Evolutionary conservation across 92 coral and sea anemone species (phyloP).

Genomic region (Micromussa lordhowensis): DNA sequence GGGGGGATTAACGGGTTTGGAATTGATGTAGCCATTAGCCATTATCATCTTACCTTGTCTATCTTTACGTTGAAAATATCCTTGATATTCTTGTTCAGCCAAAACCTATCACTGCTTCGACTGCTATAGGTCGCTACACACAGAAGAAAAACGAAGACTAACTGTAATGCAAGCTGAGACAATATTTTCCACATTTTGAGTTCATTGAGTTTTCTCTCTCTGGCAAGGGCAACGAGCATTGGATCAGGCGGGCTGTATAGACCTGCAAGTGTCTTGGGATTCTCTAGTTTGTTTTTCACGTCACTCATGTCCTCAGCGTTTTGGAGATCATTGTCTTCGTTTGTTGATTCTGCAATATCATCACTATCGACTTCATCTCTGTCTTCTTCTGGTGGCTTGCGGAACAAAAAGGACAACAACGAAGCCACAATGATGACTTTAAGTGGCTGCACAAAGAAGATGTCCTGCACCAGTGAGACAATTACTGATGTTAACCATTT

Average conservation of each 20-base stretch:
- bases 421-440: conserved; percentile 74
- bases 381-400: conserved; percentile 83
- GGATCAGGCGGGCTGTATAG: conserved; percentile 22
- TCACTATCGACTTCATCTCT: conserved; percentile 27
- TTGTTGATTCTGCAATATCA: not conserved
- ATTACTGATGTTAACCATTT: conserved; percentile 77
- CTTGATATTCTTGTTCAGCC: conserved; percentile 29
- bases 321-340: not conserved
- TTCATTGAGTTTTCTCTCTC: conserved; percentile 57
- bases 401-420: conserved; percentile 68
- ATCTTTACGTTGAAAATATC: conserved; percentile 52
- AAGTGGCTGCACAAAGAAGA: conserved; percentile 78
- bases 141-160: conserved; percentile 59
- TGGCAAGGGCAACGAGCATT: conserved; percentile 1
- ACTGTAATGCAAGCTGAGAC: conserved; percentile 43
- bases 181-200: conserved; percentile 53
- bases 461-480: conserved; percentile 79
- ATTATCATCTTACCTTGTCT: conserved; percentile 39
- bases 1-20: too few relatives aligned
- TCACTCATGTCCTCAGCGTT: not conserved
- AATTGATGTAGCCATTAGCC: too few relatives aligned
- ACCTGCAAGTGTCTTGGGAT: not conserved
- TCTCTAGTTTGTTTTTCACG: not conserved
- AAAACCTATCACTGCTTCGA: conserved; percentile 56
- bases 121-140: conserved; percentile 64